phyloP scores from a whole-genome alignment of 2,113 vertebrate genomes.

The Emydocephalus ijimae region DNA sequence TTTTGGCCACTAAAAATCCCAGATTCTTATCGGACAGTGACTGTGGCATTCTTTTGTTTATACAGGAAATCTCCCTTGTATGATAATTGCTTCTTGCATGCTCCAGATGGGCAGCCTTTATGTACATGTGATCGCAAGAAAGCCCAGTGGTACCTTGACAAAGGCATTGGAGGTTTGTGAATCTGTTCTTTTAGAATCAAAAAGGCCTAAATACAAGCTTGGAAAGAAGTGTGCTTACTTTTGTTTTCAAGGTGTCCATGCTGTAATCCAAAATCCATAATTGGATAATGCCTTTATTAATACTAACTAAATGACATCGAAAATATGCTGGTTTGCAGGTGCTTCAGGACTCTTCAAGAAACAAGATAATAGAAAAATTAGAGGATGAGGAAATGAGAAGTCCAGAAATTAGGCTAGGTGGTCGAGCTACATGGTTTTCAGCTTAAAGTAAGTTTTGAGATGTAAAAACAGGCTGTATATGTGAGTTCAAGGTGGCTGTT shows the following conservation, averaged over 20 bases:
- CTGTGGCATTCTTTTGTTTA: constrained; percentile 3
- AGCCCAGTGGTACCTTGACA: constrained; percentile 97
- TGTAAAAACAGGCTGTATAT: not conserved
- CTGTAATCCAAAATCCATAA: not conserved
- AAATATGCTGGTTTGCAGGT: not conserved
- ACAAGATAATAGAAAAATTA: not conserved
- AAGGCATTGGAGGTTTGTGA: constrained; percentile 90
- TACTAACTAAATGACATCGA: not conserved
- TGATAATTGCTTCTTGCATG: constrained; percentile 96
- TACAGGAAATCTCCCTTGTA: constrained; percentile 93
- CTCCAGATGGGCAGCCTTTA: constrained; percentile 92
- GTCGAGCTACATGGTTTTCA: not conserved
- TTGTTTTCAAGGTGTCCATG: not conserved
- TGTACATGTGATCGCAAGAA: constrained; percentile 98
- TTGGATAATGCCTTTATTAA: not conserved
- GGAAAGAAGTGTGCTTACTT: not conserved
- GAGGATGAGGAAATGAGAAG: not conserved
- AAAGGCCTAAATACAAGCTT: not conserved
- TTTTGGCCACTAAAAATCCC: not conserved
- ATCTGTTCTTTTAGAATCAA: not conserved
- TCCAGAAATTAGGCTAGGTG: not conserved
- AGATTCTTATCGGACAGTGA: not conserved
- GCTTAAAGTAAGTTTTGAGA: not conserved
- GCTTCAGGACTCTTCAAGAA: not conserved
- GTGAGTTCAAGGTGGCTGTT: not conserved